Evolutionary conservation across 2,113 vertebrate species (phyloP), one percentile per base, ranked within the genome.

Genomic region (Scalopus aquaticus): DNA sequence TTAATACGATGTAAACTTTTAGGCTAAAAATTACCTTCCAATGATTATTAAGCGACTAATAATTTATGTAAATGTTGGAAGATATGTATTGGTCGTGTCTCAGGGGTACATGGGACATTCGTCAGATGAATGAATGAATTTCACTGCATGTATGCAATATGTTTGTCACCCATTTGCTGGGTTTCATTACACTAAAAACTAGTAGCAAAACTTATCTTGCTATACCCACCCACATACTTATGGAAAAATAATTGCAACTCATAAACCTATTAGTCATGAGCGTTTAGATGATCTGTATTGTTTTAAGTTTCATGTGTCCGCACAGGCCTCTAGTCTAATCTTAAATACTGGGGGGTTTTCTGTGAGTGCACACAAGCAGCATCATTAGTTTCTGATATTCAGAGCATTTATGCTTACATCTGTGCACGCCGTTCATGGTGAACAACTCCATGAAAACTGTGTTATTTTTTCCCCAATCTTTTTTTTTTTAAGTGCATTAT

Each of bases 401-500:
- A 28, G 49, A 89, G 12, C 69, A 76, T 35, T 74, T 44, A 3
- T 28, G n/a, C 28, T 20, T 93, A 72, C 54, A 22, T 22, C 20
- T 22, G 17, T 56, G 11, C n/a, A 79, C 54, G 62, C 13, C 39
- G 5, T 24, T 86, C 72, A 82, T 76, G 12, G 60, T 56, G 85
- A 76, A 65, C 44, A 6, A 0, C 2, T 30, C 37, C 12, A 9
- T 64, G 46, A 94, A 94, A 84, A 88, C 2, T 15, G 12, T 17
- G 15, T 46, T 67, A 11, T 24, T 32, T 44, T 16, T 7, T 11
- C 9, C 32, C 4, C 70, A 22, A 0, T 69, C 22, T 88, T 42
- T 93, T 91, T 51, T 93, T 78, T 89, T 46, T 39, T 81, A 73
- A 69, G 46, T 87, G 89, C 80, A 46, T 94, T 89, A 62, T 92